Evolutionary conservation across 2,797 vertebrate species (phyloP), one percentile per base, ranked within the genome.

Genomic region (Prunella strophiata): DNA sequence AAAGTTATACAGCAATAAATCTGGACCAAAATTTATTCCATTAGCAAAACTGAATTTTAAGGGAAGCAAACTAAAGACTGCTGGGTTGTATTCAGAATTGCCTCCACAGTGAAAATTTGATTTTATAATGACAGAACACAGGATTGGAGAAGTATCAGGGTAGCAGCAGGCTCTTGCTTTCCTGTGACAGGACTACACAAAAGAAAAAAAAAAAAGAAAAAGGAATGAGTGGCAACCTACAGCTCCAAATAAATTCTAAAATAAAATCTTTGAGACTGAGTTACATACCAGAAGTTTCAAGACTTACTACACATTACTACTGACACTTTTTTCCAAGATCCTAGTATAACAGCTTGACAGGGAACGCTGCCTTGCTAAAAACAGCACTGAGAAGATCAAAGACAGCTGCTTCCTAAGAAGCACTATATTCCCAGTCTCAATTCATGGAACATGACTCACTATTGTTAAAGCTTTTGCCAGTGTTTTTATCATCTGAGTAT

Each of bases 391-490:
- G 85, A 78, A 90, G 88, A 96, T 94, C 90, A 96, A 96, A 96
- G 93, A 76, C 70, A 84, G 36, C 48, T 91, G 76, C 67, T 95
- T 96, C 94, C 73, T 86, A 94, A 88, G 73, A 73, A 91, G 71
- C 43, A 78, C n/a, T 62, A 47, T 59, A 94, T 70, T 96, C 47
- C 43, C 71, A 88, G 76, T 76, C 83, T 91, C 54, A 88, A 16
- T 93, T 94, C 67, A 91, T 65, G 61, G 71, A 94, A 95, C 77
- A 92, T 88, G 92, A 92, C 57, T 96, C 93, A 94, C 51, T 93
- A 79, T 83, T 93, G 80, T 95, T 93, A 95, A 87, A 89, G 93
- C 63, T 87, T 93, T 93, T 95, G 88, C 88, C 96, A 96, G 65
- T 65, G 77, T 93, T 96, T 95, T 90, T 87, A 94, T 95, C 74